Base-by-base conservation (phyloP, 1,140 invertebrate species). In the Micrasema longulum region DNA sequence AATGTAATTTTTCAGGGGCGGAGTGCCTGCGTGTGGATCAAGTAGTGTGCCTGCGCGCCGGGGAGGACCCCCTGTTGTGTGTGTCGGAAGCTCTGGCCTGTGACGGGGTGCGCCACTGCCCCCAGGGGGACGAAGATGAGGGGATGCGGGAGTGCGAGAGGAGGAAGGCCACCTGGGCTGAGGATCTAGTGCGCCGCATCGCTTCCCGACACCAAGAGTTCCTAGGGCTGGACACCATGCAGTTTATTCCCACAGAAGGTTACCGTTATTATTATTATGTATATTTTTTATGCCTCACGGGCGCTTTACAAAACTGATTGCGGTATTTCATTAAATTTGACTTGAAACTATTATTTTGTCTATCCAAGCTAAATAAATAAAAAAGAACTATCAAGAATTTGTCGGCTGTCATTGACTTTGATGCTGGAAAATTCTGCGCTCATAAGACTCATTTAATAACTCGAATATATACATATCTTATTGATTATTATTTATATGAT, bases 81-180 rank as follows among this genome's bases (percentile, higher is more conserved):
- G 81, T 88, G 47, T 84, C 86, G 3, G 79, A 83, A 57, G 81
- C 85, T 63, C 77, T 88, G 57, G 78, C 83, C 9, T 88, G 87
- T 69, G 86, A 88, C 71, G 85, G 86, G 26, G 80, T 86, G n/a
- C 77, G 78, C 2, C 85, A 87, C 75, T 88, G 86, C 75, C 86
- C 86, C 0, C 60, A 80, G 81, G 87, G 87, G 66, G 87, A 87
- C 79, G 63, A 80, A 81, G 87, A 88, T 67, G 87, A 88, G 79
- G 82, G 84, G 76, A 79, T 78, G 16, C 76, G 78, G 52, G 75
- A 86, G 62, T 87, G 86, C 77, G 79, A 77, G 26, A 79, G 79
- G 52, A 71, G 69, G 75, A 76, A 31, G 72, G 79, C 75, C 77
- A 81, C 52, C 79, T 82, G 65, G 80, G 76, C 82, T 35, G 80